Evolutionary conservation across 2,797 vertebrate species (phyloP).

Genomic region (Anguilla obscura): DNA sequence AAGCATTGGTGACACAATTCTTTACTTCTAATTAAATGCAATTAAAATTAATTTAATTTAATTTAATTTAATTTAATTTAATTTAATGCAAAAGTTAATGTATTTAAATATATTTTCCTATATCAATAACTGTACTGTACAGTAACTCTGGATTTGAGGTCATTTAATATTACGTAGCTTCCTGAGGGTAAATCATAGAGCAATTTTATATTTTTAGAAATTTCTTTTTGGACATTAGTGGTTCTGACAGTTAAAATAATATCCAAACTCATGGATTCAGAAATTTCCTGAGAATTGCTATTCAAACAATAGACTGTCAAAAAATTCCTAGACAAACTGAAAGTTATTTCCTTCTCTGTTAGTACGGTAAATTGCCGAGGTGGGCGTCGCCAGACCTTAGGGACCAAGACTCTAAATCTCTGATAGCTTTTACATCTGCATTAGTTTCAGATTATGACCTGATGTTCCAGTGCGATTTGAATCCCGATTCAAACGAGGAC

Average conservation of each 20-base stretch:
- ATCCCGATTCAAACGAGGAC: background rate
- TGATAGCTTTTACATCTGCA: conserved; percentile 1
- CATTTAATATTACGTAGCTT: background rate
- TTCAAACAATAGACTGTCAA: conserved; percentile 9
- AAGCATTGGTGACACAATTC: no score
- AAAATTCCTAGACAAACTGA: background rate
- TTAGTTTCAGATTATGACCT: background rate
- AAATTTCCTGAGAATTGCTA: background rate
- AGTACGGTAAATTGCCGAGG: background rate
- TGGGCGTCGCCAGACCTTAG: background rate
- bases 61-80: background rate
- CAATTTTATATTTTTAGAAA: background rate
- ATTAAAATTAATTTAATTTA: background rate
- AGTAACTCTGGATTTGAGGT: background rate
- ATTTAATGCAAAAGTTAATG: background rate
- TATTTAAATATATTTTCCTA: background rate
- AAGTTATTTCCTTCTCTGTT: background rate
- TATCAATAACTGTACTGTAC: background rate
- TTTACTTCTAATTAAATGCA: no score
- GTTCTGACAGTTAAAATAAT: background rate
- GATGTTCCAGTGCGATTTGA: conserved; percentile 4
- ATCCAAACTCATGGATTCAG: background rate
- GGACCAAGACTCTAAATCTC: background rate
- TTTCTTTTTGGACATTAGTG: background rate
- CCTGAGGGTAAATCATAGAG: background rate